phyloP scores from a whole-genome alignment of 2,888 invertebrate species.

The Mythimna loreyi region DNA sequence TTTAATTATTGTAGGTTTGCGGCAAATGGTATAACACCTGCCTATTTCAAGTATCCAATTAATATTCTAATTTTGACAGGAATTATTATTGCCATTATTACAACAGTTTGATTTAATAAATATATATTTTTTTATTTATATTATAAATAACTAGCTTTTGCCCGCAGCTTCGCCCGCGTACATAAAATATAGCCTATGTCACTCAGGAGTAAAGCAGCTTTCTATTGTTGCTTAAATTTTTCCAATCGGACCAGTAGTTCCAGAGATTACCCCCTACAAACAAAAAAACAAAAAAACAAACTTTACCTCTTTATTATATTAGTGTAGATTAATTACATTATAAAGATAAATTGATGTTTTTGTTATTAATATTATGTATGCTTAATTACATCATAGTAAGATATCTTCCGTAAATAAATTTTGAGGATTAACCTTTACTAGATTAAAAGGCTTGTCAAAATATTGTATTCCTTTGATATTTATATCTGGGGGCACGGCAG shows the following conservation, averaged over 20 bases:
- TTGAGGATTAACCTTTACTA: neutral
- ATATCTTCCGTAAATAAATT: slow-evolving; percentile 22
- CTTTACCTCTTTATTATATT: no score
- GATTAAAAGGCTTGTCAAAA: neutral
- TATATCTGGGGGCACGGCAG: no score
- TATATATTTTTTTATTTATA: neutral
- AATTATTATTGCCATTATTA: neutral
- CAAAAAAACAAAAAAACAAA: no score
- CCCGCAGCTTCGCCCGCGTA: no score
- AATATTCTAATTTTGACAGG: neutral
- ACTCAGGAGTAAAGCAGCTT: no score
- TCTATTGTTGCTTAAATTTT: no score
- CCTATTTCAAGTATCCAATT: neutral
- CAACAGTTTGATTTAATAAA: slow-evolving; percentile 3
- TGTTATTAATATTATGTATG: slow-evolving; percentile 19
- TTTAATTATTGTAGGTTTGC: slow-evolving; percentile 14
- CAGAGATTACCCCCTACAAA: no score
- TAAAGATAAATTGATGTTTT: slow-evolving; percentile 19
- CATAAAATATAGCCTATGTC: no score
- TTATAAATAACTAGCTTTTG: no score
- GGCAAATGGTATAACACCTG: neutral
- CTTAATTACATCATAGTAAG: slow-evolving; percentile 6
- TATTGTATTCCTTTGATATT: no score
- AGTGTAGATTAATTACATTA: no score
- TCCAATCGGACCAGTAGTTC: no score